phyloP scores from a whole-genome alignment of 2,113 vertebrate genomes.

The Grammomys surdaster region DNA sequence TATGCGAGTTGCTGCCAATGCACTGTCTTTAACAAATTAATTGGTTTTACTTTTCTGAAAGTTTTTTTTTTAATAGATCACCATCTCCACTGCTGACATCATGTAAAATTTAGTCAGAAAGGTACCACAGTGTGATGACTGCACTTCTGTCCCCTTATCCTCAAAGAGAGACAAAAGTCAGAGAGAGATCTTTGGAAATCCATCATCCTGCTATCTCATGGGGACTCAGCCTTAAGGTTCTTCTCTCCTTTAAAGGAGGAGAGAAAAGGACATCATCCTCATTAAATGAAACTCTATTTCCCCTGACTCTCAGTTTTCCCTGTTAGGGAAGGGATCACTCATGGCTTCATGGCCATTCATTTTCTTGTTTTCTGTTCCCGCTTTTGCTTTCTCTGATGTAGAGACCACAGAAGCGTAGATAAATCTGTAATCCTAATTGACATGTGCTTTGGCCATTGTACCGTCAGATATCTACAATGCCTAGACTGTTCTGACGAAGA shows the following conservation, averaged over 20 bases:
- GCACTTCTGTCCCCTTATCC: not conserved
- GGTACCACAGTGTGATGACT: not conserved
- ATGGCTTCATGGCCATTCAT: not conserved
- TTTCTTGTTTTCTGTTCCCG: not conserved
- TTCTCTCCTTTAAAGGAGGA: not conserved
- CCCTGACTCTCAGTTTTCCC: not conserved
- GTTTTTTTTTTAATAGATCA: not conserved
- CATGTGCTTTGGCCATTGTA: not conserved
- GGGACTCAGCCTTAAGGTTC: not conserved
- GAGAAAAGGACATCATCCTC: not conserved
- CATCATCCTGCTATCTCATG: not conserved
- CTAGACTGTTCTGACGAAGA: not conserved
- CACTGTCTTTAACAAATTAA: not conserved
- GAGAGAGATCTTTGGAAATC: not conserved
- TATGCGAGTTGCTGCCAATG: not conserved
- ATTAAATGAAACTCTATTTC: not conserved
- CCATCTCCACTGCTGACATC: not conserved
- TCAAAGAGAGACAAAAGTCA: not conserved
- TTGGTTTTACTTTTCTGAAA: slow-evolving; percentile 25
- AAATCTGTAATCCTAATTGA: not conserved
- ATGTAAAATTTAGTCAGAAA: not conserved
- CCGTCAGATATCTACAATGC: not conserved
- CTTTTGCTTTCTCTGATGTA: not conserved
- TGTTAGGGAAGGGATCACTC: not conserved
- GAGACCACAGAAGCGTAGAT: not conserved